Conservation (phyloP, 2,113 vertebrate species). For the Pedetes capensis region DNA sequence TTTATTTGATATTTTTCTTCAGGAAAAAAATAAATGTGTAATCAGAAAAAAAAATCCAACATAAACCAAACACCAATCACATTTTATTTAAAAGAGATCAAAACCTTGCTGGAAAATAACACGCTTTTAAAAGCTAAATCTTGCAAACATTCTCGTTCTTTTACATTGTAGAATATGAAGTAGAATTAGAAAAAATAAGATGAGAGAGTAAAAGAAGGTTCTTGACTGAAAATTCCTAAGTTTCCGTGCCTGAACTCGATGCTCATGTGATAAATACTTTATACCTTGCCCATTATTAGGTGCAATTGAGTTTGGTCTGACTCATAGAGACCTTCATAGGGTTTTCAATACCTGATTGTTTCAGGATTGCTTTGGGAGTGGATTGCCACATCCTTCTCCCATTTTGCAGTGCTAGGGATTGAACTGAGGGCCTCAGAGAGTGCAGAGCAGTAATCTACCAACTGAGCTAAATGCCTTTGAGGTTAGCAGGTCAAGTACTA, state of each 20-base stretch:
- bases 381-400: too few species aligned
- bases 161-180: background rate
- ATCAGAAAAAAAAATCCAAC: background rate
- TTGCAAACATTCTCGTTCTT: conserved; percentile 26
- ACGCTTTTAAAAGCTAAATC: conserved; percentile 1
- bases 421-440: too few species aligned
- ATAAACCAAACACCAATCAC: background rate
- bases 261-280: background rate
- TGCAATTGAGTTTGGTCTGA: too few species aligned
- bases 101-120: background rate
- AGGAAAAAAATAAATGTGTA: background rate
- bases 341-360: too few species aligned
- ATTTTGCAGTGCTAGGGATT: too few species aligned
- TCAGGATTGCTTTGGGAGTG: too few species aligned
- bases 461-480: background rate
- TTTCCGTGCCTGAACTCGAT: background rate
- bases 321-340: too few species aligned
- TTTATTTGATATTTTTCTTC: background rate
- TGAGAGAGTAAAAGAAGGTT: background rate
- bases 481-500: background rate
- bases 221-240: background rate
- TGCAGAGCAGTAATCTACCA: too few species aligned
- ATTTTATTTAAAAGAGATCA: background rate
- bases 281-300: too few species aligned
- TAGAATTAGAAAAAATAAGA: background rate